Conservation (phyloP, 2,797 vertebrate genomes). For the Acomys russatus region DNA sequence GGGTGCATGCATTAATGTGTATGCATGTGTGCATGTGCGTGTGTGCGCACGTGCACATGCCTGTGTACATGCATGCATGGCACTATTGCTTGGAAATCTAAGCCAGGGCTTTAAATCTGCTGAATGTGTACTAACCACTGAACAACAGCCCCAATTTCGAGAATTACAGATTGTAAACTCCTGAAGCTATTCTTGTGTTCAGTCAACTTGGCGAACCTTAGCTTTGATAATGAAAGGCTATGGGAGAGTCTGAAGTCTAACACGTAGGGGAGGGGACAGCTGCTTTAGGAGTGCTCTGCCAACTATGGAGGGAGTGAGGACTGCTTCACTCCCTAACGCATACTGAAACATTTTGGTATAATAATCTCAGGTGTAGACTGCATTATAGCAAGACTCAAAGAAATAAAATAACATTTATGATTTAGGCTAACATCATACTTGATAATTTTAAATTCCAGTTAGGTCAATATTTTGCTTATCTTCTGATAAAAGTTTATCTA, state of each 20-base stretch:
- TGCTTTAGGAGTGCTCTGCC: not conserved
- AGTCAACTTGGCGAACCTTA: conserved; percentile 21
- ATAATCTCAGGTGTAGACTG: not conserved
- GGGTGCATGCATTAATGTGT: not conserved
- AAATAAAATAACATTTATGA: conserved; percentile 34
- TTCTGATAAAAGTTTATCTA: conserved; percentile 32
- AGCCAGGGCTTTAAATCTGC: not conserved
- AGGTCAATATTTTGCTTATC: conserved; percentile 11
- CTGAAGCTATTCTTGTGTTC: not conserved
- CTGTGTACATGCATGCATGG: not conserved
- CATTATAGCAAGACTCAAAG: not conserved
- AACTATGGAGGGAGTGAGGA: not conserved
- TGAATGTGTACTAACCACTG: not conserved
- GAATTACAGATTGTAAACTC: not conserved
- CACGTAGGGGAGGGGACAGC: not conserved
- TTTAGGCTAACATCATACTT: not conserved
- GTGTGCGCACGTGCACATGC: not conserved
- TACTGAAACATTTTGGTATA: not conserved
- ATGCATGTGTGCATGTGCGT: not conserved
- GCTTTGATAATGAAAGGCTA: not conserved
- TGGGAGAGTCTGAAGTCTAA: not conserved
- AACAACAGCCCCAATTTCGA: not conserved
- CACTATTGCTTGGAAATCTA: not conserved
- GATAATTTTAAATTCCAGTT: conserved; percentile 24
- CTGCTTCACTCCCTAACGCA: not conserved